These are phyloP conservation scores for Petrocephalus schoutedeni DNA, from an alignment of 2,797 vertebrate genomes.

Conservation along the genomic window DNA sequence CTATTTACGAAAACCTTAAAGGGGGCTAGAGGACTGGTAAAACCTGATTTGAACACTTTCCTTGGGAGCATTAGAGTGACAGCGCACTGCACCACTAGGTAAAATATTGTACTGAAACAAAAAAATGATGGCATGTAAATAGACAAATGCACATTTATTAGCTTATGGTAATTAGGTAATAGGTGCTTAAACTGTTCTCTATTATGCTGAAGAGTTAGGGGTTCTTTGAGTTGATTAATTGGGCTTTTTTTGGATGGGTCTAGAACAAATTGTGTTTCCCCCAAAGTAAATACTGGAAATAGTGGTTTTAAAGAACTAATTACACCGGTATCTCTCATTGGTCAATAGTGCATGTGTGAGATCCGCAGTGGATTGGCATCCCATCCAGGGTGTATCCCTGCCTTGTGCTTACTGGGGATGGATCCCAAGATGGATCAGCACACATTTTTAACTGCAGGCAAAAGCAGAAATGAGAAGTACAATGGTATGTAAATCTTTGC, in stretches of 20 bases:
- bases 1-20: neutral
- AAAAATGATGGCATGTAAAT: neutral
- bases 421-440: neutral
- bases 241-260: neutral
- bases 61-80: neutral
- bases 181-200: neutral
- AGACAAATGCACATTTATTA: neutral
- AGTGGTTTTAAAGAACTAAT: neutral
- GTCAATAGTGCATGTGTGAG: neutral
- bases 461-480: neutral
- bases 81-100: neutral
- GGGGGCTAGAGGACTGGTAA: neutral
- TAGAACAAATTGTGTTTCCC: neutral
- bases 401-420: neutral
- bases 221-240: neutral
- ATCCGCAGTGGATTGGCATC: neutral
- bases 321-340: neutral
- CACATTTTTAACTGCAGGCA: neutral
- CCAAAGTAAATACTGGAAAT: neutral
- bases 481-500: neutral
- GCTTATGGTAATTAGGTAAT: neutral
- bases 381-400: neutral
- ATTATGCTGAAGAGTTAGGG: neutral
- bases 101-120: neutral
- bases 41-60: neutral